Evolutionary conservation across 2,797 vertebrate genomes (phyloP).

Genomic region (Oryzias sinensis): DNA sequence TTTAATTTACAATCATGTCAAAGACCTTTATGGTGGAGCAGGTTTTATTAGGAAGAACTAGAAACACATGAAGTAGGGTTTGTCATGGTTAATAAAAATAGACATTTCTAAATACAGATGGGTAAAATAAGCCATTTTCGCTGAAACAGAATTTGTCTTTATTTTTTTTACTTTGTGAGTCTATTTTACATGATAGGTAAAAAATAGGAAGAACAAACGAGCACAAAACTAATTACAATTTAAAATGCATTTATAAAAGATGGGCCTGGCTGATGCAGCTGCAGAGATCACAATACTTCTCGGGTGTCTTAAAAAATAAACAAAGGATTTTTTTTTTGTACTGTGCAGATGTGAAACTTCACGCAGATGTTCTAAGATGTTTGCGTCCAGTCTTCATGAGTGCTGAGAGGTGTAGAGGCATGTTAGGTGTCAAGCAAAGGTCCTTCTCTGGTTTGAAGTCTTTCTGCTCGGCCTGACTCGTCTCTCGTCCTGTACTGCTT

Average conservation of each 20-base stretch:
- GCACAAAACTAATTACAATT: slow-evolving; percentile 52
- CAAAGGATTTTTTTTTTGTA: not conserved
- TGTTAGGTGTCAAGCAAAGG: slow-evolving; percentile 41
- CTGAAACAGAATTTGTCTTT: slow-evolving; percentile 12
- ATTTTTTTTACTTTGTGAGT: slow-evolving; percentile 12
- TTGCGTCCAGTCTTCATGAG: slow-evolving; percentile 35
- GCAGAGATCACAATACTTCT: slow-evolving; percentile 13
- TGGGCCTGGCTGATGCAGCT: slow-evolving; percentile 2
- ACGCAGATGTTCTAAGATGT: slow-evolving; percentile 19
- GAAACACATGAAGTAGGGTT: slow-evolving; percentile 19
- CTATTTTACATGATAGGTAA: slow-evolving; percentile 39
- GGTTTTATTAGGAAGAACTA: slow-evolving; percentile 8
- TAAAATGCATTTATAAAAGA: slow-evolving; percentile 46
- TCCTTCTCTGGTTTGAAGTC: slow-evolving; percentile 33
- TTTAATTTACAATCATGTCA: slow-evolving; percentile 3
- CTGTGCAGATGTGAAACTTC: slow-evolving; percentile 13
- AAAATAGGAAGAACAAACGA: slow-evolving; percentile 53
- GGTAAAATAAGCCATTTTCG: slow-evolving; percentile 22
- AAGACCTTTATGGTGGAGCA: not conserved
- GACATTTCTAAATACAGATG: slow-evolving; percentile 20
- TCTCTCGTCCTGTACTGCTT: slow-evolving; percentile 46
- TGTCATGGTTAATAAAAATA: slow-evolving; percentile 23
- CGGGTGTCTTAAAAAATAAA: slow-evolving; percentile 23
- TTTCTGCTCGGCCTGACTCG: slow-evolving; percentile 42
- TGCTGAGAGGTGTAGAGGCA: slow-evolving; percentile 50